A percentile compares a stretch with the other conserved stretches of the same genome.
These are phyloP conservation scores for Capromys pilorides DNA, from an alignment of 2,797 vertebrate species.

Conservation along the genomic window DNA sequence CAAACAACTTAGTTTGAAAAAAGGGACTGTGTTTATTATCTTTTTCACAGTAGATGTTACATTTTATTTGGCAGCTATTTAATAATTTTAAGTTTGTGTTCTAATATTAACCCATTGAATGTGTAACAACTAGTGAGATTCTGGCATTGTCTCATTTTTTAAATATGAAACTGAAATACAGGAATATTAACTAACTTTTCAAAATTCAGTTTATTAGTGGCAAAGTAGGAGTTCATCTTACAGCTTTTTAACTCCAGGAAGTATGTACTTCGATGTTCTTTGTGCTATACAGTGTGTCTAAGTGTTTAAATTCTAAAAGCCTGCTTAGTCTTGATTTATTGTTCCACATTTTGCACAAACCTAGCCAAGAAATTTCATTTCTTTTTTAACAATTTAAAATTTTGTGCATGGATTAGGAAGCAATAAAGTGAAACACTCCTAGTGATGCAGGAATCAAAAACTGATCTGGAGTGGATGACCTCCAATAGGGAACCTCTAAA, in stretches of 20 bases:
- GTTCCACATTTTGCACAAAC: neutral
- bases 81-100: neutral
- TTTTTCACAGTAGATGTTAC: constrained; percentile 32
- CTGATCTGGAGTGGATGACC: too few relatives aligned
- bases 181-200: neutral
- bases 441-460: too few relatives aligned
- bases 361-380: neutral
- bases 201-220: neutral
- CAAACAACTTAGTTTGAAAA: constrained; percentile 44
- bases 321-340: neutral
- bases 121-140: neutral
- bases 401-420: neutral
- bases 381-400: neutral
- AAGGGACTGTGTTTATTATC: neutral
- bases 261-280: neutral
- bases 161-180: constrained; percentile 7
- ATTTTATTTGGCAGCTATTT: neutral
- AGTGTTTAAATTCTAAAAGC: neutral
- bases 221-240: neutral
- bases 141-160: neutral
- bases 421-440: neutral
- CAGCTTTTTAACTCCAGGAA: neutral
- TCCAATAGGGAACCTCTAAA: too few relatives aligned
- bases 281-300: neutral
- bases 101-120: neutral